Conservation (phyloP, 2,113 vertebrate genomes). For the Arenaria interpres region DNA sequence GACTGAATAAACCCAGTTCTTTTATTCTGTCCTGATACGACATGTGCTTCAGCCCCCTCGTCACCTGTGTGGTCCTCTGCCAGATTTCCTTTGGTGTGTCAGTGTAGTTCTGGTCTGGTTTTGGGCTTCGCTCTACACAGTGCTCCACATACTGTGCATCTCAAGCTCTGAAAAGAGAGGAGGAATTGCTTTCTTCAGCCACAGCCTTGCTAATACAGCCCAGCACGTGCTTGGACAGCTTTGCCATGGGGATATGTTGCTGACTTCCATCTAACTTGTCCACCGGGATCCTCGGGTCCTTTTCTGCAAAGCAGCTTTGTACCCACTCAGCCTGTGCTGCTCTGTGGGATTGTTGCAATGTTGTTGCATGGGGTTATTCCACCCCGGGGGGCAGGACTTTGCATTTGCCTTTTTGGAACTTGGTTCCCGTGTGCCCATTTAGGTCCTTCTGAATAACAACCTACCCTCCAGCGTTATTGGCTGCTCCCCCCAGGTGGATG, state of each 20-base stretch:
- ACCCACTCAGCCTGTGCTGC: background rate
- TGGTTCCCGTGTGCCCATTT: background rate
- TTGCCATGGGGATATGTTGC: background rate
- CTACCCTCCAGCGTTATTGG: background rate
- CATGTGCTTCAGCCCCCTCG: background rate
- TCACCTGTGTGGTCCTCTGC: background rate
- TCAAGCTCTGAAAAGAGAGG: background rate
- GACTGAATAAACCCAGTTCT: background rate
- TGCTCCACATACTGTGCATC: background rate
- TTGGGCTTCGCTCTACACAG: background rate
- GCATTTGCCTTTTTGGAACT: background rate
- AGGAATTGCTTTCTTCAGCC: background rate
- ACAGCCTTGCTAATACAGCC: background rate
- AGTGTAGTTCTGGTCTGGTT: background rate
- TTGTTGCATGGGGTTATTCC: background rate
- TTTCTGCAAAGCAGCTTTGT: background rate
- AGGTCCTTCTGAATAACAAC: background rate
- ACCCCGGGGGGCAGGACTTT: background rate
- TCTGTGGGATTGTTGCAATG: background rate
- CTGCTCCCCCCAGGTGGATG: background rate
- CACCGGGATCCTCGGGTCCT: background rate
- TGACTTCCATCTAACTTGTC: background rate
- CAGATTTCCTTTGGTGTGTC: background rate
- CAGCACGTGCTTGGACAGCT: background rate
- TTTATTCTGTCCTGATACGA: background rate